These are phyloP conservation scores for Keiferia lycopersicella DNA, from an alignment of 2,888 invertebrate genomes.

Conservation along the genomic window DNA sequence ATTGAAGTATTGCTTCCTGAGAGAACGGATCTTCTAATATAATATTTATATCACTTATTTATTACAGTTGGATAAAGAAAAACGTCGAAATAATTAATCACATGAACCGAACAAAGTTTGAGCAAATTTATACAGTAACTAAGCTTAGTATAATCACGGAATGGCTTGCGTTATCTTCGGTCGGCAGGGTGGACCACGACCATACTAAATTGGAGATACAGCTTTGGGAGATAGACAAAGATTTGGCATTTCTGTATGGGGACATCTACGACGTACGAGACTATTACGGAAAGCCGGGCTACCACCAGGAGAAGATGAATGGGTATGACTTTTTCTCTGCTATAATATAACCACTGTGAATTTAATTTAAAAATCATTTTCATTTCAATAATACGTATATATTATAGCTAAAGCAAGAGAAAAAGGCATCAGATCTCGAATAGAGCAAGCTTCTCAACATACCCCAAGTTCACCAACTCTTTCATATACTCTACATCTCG, in stretches of 20 bases:
- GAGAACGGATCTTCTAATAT: no score
- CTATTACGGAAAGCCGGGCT: not conserved
- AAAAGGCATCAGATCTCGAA: no score
- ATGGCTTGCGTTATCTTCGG: slow-evolving; percentile 42
- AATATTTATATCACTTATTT: not conserved
- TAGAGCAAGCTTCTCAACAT: no score
- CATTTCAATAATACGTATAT: no score
- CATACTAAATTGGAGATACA: slow-evolving; percentile 33
- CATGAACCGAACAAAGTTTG: slow-evolving; percentile 36
- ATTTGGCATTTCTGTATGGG: slow-evolving; percentile 5
- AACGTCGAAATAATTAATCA: not conserved
- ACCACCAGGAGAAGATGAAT: not conserved
- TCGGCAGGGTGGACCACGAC: not conserved
- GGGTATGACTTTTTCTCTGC: not conserved
- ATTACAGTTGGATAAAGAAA: not conserved
- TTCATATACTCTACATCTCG: no score
- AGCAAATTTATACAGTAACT: slow-evolving; percentile 48
- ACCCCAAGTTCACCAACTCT: no score
- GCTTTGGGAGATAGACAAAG: slow-evolving; percentile 34
- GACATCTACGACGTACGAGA: slow-evolving; percentile 17
- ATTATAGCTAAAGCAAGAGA: no score
- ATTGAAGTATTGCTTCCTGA: no score
- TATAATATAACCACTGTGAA: no score
- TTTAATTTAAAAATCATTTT: no score
- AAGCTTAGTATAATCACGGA: slow-evolving; percentile 45